Evolutionary conservation across 2,113 vertebrate species (phyloP).

Genomic region (Elephantulus edwardii): DNA sequence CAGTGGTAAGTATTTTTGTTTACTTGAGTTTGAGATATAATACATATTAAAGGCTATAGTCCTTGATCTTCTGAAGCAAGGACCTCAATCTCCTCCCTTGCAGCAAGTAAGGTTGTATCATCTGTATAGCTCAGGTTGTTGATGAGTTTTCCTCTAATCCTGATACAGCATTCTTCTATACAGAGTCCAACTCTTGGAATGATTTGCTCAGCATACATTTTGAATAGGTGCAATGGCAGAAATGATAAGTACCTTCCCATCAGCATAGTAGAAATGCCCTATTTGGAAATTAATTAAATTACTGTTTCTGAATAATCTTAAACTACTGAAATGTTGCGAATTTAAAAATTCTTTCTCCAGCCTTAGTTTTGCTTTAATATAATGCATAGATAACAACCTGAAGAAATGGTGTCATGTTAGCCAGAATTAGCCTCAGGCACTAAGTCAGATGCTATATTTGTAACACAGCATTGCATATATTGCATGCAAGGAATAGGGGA

Average conservation of each 20-base stretch:
- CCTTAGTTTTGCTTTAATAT: background rate
- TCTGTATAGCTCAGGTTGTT: no score
- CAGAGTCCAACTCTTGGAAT: no score
- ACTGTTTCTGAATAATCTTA: background rate
- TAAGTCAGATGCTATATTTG: background rate
- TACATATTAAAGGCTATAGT: no score
- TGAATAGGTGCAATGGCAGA: background rate
- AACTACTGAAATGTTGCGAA: background rate
- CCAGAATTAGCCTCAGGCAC: background rate
- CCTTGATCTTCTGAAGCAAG: no score
- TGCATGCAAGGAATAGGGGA: constrained; percentile 23
- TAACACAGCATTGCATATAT: background rate
- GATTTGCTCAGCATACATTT: no score
- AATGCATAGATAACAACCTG: background rate
- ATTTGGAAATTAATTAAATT: background rate
- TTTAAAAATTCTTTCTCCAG: background rate
- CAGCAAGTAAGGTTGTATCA: no score
- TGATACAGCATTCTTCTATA: no score
- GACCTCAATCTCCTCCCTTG: no score
- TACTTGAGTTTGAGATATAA: no score
- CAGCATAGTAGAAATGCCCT: background rate
- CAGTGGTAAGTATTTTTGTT: no score
- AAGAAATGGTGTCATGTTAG: background rate
- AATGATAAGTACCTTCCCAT: background rate
- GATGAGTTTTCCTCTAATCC: no score